Conservation (phyloP, 2,888 invertebrate species). For the Auanema sp. region DNA sequence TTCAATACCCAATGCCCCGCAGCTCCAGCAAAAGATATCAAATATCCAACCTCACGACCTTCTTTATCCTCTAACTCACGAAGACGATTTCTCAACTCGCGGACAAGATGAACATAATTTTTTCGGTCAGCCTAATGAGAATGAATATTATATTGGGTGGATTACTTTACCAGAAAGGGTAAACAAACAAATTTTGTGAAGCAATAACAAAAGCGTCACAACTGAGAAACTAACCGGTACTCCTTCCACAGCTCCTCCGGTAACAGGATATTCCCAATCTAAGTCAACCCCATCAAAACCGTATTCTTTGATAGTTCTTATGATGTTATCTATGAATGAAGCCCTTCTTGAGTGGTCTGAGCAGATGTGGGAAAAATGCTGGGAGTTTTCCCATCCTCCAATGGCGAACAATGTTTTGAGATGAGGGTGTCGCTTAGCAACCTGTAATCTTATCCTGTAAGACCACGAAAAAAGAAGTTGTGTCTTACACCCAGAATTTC, state of each 20-base stretch:
- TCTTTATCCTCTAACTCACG: constrained; percentile 33
- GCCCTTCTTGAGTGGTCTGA: constrained; percentile 45
- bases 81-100: constrained; percentile 52
- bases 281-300: constrained; percentile 62
- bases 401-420: constrained; percentile 59
- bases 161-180: neutral
- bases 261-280: constrained; percentile 63
- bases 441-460: constrained; percentile 18
- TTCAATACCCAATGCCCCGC: constrained; percentile 64
- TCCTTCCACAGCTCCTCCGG: constrained; percentile 57
- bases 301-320: constrained; percentile 46
- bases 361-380: constrained; percentile 53
- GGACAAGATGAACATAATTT: constrained; percentile 60
- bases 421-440: constrained; percentile 39
- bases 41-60: constrained; percentile 27
- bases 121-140: constrained; percentile 42
- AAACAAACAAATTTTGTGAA: neutral
- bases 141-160: neutral
- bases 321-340: constrained; percentile 42
- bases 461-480: neutral
- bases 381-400: constrained; percentile 63
- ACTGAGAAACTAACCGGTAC: constrained; percentile 26
- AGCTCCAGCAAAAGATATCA: constrained; percentile 62
- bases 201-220: neutral
- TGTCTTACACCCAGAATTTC: constrained; percentile 22